phyloP scores from a whole-genome alignment of 2,113 vertebrate species.

The Bubo blakistoni region DNA sequence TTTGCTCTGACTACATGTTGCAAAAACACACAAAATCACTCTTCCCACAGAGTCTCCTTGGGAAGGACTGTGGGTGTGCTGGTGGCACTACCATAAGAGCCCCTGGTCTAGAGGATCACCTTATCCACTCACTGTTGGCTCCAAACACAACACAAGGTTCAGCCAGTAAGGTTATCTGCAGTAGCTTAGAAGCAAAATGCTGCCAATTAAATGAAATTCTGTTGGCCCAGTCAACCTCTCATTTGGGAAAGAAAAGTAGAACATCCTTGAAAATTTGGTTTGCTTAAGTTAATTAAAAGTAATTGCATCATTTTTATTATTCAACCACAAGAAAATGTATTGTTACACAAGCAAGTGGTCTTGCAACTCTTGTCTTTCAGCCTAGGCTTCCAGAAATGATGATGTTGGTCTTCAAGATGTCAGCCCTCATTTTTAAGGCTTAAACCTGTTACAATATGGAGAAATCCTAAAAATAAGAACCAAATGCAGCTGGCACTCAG shows the following conservation, averaged over 20 bases:
- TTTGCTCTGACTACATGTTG: background rate
- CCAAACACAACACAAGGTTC: background rate
- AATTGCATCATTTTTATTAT: conserved; percentile 3
- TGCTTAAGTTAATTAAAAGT: conserved; percentile 5
- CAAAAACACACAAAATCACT: background rate
- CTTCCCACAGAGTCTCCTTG: background rate
- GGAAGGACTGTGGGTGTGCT: background rate
- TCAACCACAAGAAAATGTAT: background rate
- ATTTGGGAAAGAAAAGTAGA: background rate
- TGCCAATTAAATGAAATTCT: background rate
- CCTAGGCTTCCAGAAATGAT: background rate
- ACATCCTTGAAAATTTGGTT: background rate
- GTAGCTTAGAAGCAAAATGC: background rate
- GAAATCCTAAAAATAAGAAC: conserved; percentile 11
- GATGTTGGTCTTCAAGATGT: background rate
- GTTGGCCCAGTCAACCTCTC: background rate
- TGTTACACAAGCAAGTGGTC: background rate
- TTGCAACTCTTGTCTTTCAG: background rate
- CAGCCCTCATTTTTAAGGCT: background rate
- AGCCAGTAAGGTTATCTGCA: background rate
- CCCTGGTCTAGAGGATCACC: background rate
- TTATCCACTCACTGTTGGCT: background rate
- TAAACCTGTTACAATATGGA: background rate
- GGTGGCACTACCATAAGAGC: background rate
- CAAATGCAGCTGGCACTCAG: background rate